A percentile compares a stretch with the other conserved stretches of the same genome.
These are phyloP conservation scores for Coregonus clupeaformis DNA, from an alignment of 2,113 vertebrate genomes.

Conservation along the genomic window DNA sequence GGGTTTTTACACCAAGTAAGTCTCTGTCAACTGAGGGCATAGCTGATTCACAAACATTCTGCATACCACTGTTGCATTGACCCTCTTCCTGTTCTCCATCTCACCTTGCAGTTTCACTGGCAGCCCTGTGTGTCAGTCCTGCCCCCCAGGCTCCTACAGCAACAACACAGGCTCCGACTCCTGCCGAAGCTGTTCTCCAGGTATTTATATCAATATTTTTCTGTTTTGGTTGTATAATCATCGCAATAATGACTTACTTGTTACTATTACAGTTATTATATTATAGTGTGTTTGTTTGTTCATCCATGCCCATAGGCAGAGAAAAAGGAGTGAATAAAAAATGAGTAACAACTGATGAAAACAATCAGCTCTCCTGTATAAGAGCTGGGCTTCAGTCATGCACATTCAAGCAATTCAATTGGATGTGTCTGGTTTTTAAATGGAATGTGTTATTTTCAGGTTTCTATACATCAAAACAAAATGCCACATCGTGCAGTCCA, in stretches of 20 bases:
- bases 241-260: too few relatives aligned
- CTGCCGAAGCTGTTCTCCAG: slow-evolving; percentile 76
- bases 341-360: not conserved
- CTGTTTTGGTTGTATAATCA: not conserved
- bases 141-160: slow-evolving; percentile 73
- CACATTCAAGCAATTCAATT: not conserved
- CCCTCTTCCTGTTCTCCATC: slow-evolving; percentile 9
- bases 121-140: slow-evolving; percentile 74
- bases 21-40: not conserved
- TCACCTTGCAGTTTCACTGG: slow-evolving; percentile 64
- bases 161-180: slow-evolving; percentile 68
- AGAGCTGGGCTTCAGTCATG: not conserved
- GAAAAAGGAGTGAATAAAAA: too few relatives aligned
- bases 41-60: not conserved
- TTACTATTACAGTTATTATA: too few relatives aligned
- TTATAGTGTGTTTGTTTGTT: too few relatives aligned
- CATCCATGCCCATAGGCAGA: too few relatives aligned
- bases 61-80: not conserved
- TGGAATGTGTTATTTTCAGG: slow-evolving; percentile 63
- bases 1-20: slow-evolving; percentile 80
- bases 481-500: slow-evolving; percentile 73
- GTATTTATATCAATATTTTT: slow-evolving; percentile 67
- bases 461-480: slow-evolving; percentile 71
- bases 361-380: not conserved
- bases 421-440: not conserved